These are phyloP conservation scores for Pteria penguin DNA, from an alignment of 2,888 invertebrate genomes.

Conservation along the genomic window DNA sequence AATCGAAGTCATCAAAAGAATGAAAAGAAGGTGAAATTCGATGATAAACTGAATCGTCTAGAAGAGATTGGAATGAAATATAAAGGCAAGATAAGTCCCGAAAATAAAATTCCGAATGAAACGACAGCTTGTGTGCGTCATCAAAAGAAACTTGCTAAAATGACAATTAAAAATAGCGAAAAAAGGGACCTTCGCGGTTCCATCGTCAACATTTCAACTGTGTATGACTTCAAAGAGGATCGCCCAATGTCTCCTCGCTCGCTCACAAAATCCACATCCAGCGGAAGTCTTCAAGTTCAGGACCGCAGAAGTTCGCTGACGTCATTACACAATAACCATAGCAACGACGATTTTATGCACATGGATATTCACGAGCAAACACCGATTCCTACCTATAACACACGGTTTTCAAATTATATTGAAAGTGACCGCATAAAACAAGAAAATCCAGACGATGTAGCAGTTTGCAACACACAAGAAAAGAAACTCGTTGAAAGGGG, in stretches of 20 bases:
- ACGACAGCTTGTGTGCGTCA: neutral
- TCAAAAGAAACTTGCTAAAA: neutral
- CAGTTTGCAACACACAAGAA: neutral
- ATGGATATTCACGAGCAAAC: constrained; percentile 9
- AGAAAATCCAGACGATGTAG: neutral
- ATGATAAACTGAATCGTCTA: constrained; percentile 29
- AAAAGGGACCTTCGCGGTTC: neutral
- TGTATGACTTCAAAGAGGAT: constrained; percentile 19
- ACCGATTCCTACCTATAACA: constrained; percentile 17
- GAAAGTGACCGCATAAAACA: neutral
- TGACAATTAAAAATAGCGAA: neutral
- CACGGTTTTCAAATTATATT: neutral
- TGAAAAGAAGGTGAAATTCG: constrained; percentile 40
- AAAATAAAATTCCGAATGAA: neutral
- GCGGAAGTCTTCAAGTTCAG: neutral
- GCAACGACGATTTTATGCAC: constrained; percentile 2
- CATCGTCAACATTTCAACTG: neutral
- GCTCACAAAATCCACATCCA: constrained; percentile 6
- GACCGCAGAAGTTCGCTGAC: constrained; percentile 8
- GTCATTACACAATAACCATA: neutral
- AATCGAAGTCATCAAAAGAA: neutral
- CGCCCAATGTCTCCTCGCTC: constrained; percentile 11
- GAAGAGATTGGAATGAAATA: constrained; percentile 16
- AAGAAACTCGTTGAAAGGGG: constrained; percentile 9
- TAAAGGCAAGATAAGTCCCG: neutral